These are phyloP conservation scores for Pterophyllum scalare DNA, from an alignment of 2,113 vertebrate species.

Conservation along the genomic window DNA sequence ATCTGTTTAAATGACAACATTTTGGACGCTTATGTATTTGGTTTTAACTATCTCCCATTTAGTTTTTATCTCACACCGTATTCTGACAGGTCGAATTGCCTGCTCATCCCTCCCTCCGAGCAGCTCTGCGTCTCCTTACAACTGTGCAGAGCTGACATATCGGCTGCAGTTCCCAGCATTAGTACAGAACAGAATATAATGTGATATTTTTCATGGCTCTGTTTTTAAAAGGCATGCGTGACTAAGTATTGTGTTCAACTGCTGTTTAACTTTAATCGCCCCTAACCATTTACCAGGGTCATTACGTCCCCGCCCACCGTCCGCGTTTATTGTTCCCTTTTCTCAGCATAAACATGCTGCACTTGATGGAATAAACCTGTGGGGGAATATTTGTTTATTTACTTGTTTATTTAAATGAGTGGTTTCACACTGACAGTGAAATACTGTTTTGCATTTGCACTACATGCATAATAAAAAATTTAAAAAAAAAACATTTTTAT, in stretches of 20 bases:
- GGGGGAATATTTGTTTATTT: neutral
- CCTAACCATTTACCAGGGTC: neutral
- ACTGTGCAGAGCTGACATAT: neutral
- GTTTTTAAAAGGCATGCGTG: neutral
- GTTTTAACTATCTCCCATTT: neutral
- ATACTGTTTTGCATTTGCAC: neutral
- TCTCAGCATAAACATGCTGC: neutral
- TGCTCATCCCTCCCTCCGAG: conserved; percentile 12
- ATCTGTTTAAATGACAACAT: neutral
- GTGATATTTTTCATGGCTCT: neutral
- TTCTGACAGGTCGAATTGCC: conserved; percentile 23
- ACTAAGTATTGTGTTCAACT: neutral
- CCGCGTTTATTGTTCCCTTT: neutral
- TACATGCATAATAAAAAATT: neutral
- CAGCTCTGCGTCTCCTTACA: neutral
- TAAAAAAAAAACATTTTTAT: neutral
- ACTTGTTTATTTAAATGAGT: neutral
- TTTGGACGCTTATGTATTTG: neutral
- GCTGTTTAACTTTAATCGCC: neutral
- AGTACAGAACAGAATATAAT: neutral
- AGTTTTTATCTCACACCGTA: neutral
- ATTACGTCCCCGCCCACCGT: neutral
- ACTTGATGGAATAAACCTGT: neutral
- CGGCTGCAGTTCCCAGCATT: neutral
- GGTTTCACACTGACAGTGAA: neutral